phyloP scores from a whole-genome alignment of 2,888 invertebrate genomes.

The Troilus luridus region DNA sequence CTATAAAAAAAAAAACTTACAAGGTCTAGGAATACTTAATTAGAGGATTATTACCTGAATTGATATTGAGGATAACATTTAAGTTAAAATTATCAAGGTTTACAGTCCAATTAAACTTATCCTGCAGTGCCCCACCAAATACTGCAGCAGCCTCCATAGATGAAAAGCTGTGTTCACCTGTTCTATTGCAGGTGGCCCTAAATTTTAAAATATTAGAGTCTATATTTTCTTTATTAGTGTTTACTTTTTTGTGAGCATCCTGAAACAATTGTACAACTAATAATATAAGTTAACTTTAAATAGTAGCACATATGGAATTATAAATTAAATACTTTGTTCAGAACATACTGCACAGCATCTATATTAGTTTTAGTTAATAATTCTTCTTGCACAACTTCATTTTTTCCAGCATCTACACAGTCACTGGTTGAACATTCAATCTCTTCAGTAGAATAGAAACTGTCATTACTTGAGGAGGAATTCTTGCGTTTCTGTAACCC shows the following conservation, averaged over 20 bases:
- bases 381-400: background rate
- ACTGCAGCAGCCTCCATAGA: conserved; percentile 73
- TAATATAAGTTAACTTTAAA: background rate
- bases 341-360: background rate
- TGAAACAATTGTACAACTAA: background rate
- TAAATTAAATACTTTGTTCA: background rate
- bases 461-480: conserved; percentile 51
- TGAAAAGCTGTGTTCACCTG: conserved; percentile 73
- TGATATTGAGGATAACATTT: conserved; percentile 72
- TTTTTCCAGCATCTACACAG: background rate
- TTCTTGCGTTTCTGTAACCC: background rate
- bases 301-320: background rate
- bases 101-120: conserved; percentile 74
- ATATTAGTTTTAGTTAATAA: background rate
- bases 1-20: no score
- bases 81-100: conserved; percentile 73
- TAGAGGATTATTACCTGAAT: conserved; percentile 67
- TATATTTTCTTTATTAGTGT: background rate
- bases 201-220: conserved; percentile 69
- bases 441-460: conserved; percentile 55
- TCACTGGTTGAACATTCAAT: background rate
- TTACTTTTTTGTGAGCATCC: background rate
- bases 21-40: background rate
- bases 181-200: conserved; percentile 73
- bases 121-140: conserved; percentile 73